Base-by-base conservation (phyloP, 2,888 invertebrate genomes). In the Carabus problematicus region DNA sequence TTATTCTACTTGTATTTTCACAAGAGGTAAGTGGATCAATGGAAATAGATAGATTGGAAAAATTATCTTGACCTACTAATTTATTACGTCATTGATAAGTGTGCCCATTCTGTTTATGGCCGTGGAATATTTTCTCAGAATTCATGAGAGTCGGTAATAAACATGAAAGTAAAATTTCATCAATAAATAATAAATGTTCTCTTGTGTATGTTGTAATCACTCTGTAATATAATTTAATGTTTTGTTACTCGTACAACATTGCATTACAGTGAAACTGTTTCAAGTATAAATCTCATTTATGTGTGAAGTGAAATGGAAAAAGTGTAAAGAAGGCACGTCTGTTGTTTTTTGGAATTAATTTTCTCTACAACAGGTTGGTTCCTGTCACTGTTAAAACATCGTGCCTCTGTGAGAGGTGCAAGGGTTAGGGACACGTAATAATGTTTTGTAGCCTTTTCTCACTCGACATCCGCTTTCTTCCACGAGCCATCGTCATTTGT, bases 381-480 rank as follows among this genome's bases (percentile, higher is more conserved):
- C 16, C 18, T 52, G 52, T 52, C 52, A 29, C 29, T 29, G 29
- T 29, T 29, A 29, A 29, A 29, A 52, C 52, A 52, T 14, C 14
- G 16, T 52, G 12, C 18, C 52, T 52, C 52, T 52, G 52, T 52
- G 52, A 8, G 52, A 52, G 14, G 59, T 43, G 56, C 55, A 42
- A 42, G 43, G 64, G 64, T 64, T 64, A 64, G 55, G 56, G 64
- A 56, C 64, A 64, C 45, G 64, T 64, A 64, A 64, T 64, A 64
- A 64, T 64, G 64, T 64, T 64, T 64, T 64, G 64, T 52, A 52
- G 52, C 52, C 52, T 12, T 42, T 1, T 7, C 14, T 12, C 7
- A 29, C 29, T 54, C 64, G 9, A 61, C 42, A 45, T 18, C 45
- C 19, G 45, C 29, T 45, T 14, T 42, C 19, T 42, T 60, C 60